A percentile compares a stretch with the other conserved stretches of the same genome.
Conservation (phyloP, 2,888 invertebrate genomes). For the Cecidostiba fungosa region DNA sequence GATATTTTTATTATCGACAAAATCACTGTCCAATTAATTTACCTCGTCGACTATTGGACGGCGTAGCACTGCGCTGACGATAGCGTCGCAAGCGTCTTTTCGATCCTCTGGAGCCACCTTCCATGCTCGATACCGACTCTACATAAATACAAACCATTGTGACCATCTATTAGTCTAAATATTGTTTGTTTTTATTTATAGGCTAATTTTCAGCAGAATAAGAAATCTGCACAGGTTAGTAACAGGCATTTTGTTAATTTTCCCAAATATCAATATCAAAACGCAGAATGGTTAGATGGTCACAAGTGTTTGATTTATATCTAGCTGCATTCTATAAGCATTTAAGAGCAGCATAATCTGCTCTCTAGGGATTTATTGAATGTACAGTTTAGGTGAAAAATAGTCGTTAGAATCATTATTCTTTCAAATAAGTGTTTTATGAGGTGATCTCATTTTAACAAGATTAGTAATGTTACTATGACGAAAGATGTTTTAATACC, state of each 20-base stretch:
- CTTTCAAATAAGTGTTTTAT: background rate
- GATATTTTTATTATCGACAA: conserved; percentile 14
- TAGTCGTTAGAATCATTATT: background rate
- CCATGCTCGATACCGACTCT: conserved; percentile 85
- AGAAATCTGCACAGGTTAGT: conserved; percentile 67
- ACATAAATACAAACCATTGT: conserved; percentile 79
- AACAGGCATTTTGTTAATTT: conserved; percentile 67
- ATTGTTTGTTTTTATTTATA: conserved; percentile 39
- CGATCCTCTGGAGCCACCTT: conserved; percentile 81
- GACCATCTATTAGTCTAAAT: conserved; percentile 75
- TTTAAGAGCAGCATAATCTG: conserved; percentile 28
- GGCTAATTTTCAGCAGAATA: conserved; percentile 17
- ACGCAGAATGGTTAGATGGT: conserved; percentile 76
- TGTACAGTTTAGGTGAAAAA: conserved; percentile 6
- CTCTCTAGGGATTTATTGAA: background rate
- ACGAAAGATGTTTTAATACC: background rate
- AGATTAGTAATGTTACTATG: conserved; percentile 5
- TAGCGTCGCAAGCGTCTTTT: conserved; percentile 76
- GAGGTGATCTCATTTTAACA: background rate
- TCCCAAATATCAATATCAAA: conserved; percentile 53
- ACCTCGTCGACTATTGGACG: conserved; percentile 75
- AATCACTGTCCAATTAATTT: conserved; percentile 63
- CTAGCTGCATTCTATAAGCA: conserved; percentile 70
- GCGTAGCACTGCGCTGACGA: conserved; percentile 79
- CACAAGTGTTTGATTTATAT: conserved; percentile 77